phyloP scores from a whole-genome alignment of 2,113 vertebrate species.

The Rhabdornis inornatus region DNA sequence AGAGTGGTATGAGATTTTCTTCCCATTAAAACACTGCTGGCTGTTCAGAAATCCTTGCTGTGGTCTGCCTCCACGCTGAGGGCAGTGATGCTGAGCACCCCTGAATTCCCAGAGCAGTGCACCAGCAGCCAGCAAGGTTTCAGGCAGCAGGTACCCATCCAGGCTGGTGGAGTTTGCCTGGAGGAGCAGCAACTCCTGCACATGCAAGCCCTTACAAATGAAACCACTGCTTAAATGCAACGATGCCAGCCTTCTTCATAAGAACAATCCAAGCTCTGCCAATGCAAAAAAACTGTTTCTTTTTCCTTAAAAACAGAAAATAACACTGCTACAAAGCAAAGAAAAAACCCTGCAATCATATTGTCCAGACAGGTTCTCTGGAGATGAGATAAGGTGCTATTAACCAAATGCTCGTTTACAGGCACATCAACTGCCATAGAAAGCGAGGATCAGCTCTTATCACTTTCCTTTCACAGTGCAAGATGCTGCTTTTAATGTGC shows the following conservation, averaged over 20 bases:
- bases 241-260: background rate
- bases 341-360: background rate
- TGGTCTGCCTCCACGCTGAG: background rate
- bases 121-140: background rate
- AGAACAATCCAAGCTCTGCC: background rate
- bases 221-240: background rate
- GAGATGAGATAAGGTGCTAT: background rate
- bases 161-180: background rate
- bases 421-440: background rate
- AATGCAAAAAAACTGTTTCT: background rate
- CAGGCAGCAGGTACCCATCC: background rate
- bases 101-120: background rate
- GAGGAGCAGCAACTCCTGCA: background rate
- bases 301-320: background rate
- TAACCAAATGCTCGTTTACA: background rate
- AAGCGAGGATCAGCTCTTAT: background rate
- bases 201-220: background rate
- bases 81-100: background rate
- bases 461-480: background rate
- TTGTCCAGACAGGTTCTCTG: background rate
- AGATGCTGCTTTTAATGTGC: conserved; percentile 21
- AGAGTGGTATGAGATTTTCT: background rate
- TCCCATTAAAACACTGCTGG: background rate
- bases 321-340: background rate
- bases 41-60: background rate